These are phyloP conservation scores for Distichodus sexfasciatus DNA, from an alignment of 2,797 vertebrate genomes.

Conservation along the genomic window DNA sequence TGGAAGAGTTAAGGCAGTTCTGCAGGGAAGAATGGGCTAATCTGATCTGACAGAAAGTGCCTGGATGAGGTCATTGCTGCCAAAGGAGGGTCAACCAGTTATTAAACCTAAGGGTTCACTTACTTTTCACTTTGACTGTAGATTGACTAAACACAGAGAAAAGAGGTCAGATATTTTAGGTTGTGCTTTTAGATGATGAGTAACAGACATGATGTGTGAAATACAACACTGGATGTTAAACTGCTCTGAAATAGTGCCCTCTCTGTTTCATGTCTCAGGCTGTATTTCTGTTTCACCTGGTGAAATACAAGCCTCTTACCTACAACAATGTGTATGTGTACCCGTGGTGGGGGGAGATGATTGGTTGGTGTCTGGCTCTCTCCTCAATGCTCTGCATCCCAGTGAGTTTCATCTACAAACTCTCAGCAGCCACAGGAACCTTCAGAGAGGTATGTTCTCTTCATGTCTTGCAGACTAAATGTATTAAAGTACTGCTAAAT, in stretches of 20 bases:
- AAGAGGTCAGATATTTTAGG: not conserved
- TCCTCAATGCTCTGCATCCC: constrained; percentile 93
- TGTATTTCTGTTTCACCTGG: constrained; percentile 88
- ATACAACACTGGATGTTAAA: not conserved
- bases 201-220: not conserved
- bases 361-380: constrained; percentile 87
- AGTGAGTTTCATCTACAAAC: constrained; percentile 80
- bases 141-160: no score
- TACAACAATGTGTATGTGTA: constrained; percentile 90
- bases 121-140: no score
- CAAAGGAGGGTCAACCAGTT: no score
- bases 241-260: not conserved
- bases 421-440: constrained; percentile 81
- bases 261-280: constrained; percentile 62
- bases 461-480: not conserved
- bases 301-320: constrained; percentile 89
- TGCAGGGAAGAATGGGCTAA: no score
- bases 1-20: no score
- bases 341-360: constrained; percentile 91
- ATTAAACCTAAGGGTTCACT: no score
- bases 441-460: constrained; percentile 75
- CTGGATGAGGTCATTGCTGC: no score
- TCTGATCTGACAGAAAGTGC: no score
- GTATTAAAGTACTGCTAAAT: no score
- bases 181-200: not conserved